Evolutionary conservation across 2,113 vertebrate species (phyloP).

Genomic region (Pantherophis guttatus): DNA sequence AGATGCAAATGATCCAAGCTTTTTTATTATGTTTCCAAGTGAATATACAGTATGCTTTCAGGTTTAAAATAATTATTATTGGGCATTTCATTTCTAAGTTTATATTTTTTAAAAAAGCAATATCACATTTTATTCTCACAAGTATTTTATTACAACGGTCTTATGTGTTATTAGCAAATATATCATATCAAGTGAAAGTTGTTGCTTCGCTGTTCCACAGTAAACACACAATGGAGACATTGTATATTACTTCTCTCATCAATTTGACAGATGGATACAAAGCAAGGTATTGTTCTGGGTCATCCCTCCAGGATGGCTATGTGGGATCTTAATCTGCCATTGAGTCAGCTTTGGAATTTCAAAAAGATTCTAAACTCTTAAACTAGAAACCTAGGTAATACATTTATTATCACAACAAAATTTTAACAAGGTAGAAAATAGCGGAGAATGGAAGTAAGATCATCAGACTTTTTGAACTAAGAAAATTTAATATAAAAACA

Average conservation of each 20-base stretch:
- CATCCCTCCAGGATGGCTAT: conserved; percentile 68
- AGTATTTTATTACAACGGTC: conserved; percentile 66
- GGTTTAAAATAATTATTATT: background rate
- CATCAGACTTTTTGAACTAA: background rate
- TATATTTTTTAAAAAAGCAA: background rate
- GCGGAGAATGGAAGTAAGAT: background rate
- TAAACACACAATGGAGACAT: conserved; percentile 66
- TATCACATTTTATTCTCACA: conserved; percentile 13
- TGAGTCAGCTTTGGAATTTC: conserved; percentile 65
- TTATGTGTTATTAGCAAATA: conserved; percentile 74
- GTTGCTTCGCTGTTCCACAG: conserved; percentile 42
- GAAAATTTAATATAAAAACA: background rate
- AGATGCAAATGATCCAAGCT: background rate
- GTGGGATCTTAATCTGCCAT: conserved; percentile 47
- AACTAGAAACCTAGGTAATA: background rate
- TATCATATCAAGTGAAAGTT: conserved; percentile 67
- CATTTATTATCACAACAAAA: background rate
- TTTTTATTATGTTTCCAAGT: background rate
- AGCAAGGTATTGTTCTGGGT: conserved; percentile 66
- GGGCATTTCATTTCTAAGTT: background rate
- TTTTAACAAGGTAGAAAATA: conserved; percentile 38
- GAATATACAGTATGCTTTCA: background rate
- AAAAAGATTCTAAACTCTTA: conserved; percentile 31
- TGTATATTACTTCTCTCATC: conserved; percentile 61
- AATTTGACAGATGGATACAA: conserved; percentile 74